Evolutionary conservation across 2,113 vertebrate genomes (phyloP).

Genomic region (Prolemur simus): DNA sequence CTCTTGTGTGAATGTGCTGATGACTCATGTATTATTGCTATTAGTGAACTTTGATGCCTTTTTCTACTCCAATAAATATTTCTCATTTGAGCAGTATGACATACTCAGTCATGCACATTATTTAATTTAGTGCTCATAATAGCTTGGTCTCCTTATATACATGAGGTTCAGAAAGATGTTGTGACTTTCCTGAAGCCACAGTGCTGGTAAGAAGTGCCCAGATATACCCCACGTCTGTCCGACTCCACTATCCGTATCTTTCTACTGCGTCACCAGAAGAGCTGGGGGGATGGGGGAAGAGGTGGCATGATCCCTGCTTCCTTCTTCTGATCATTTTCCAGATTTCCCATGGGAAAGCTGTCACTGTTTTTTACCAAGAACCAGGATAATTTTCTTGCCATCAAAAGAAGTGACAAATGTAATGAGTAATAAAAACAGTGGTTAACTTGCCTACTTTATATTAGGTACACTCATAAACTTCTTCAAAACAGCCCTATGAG

Average conservation of each 20-base stretch:
- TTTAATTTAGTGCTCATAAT: neutral
- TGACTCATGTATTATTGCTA: neutral
- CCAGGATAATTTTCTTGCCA: neutral
- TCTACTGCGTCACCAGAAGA: neutral
- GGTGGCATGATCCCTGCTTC: neutral
- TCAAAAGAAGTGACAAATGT: neutral
- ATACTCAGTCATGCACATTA: neutral
- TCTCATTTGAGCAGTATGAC: neutral
- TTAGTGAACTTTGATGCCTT: neutral
- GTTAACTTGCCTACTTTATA: neutral
- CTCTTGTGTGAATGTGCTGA: neutral
- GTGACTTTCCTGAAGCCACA: neutral
- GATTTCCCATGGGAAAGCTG: neutral
- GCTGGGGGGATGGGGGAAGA: neutral
- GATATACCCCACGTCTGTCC: neutral
- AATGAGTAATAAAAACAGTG: neutral
- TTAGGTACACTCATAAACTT: neutral
- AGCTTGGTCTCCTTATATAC: neutral
- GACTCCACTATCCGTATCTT: neutral
- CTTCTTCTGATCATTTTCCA: neutral
- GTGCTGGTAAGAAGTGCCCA: neutral
- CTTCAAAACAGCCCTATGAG: neutral
- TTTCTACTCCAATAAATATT: constrained; percentile 1
- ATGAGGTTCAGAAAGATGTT: neutral
- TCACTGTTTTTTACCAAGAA: neutral